Conservation (phyloP, 2,797 vertebrate species). For the Nasua narica region DNA sequence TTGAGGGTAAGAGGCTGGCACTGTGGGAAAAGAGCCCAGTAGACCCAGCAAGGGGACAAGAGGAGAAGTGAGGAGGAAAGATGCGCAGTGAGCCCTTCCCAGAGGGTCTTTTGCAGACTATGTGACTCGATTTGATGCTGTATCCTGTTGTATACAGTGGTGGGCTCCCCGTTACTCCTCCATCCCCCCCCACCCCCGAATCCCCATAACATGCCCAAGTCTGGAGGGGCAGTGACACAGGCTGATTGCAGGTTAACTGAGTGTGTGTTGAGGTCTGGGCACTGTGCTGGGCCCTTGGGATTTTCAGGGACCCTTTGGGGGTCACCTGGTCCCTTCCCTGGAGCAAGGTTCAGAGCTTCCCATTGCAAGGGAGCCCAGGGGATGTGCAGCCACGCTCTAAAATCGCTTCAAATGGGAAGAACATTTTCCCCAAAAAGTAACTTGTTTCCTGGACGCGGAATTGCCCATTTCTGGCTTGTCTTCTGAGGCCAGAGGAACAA, state of each 20-base stretch:
- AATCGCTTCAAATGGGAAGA: not conserved
- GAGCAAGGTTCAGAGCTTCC: not conserved
- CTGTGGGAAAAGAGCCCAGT: not conserved
- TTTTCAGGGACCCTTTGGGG: not conserved
- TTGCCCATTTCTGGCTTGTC: not conserved
- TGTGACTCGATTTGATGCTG: not conserved
- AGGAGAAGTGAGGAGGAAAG: not conserved
- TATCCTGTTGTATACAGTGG: too few relatives aligned
- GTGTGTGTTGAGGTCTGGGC: not conserved
- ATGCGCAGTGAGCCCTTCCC: not conserved
- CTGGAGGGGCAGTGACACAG: not conserved
- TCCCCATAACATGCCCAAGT: not conserved
- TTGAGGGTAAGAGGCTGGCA: not conserved
- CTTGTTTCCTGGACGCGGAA: not conserved
- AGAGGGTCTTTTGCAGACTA: not conserved
- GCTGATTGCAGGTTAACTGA: not conserved
- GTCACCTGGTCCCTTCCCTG: too few relatives aligned
- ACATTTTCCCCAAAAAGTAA: not conserved
- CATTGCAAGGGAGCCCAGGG: not conserved
- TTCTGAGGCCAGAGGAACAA: not conserved
- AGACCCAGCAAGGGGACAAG: not conserved
- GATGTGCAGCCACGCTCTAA: not conserved
- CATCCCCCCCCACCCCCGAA: rapidly evolving
- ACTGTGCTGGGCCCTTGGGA: not conserved
- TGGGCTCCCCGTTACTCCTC: too few relatives aligned